Conservation (phyloP, 2,797 vertebrate species). For the Bovichtus diacanthus region DNA sequence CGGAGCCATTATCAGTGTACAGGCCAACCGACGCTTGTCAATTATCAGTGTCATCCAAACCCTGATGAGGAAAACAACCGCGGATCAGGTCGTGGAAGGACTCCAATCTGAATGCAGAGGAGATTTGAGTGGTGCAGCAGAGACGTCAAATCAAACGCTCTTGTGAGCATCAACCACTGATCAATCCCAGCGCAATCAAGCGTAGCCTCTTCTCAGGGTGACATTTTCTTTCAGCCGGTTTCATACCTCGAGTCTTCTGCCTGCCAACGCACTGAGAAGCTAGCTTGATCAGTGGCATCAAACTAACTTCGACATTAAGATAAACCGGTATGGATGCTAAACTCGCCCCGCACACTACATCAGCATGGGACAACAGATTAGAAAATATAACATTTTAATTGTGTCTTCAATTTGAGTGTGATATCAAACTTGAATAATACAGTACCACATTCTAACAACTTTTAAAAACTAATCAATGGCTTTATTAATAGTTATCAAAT, state of each 20-base stretch:
- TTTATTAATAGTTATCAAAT: not conserved
- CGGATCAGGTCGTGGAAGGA: slow-evolving; percentile 68
- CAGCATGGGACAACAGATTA: not conserved
- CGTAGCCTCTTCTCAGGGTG: slow-evolving; percentile 77
- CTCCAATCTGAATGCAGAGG: slow-evolving; percentile 75
- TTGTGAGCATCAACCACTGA: slow-evolving; percentile 78
- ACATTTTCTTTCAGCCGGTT: slow-evolving; percentile 72
- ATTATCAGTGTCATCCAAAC: slow-evolving; percentile 66
- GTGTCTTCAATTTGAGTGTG: not conserved
- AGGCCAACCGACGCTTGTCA: slow-evolving; percentile 57
- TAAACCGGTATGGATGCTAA: slow-evolving; percentile 12
- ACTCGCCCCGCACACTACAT: not conserved
- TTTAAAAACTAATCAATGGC: not conserved
- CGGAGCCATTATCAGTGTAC: slow-evolving; percentile 37
- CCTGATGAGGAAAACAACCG: slow-evolving; percentile 66
- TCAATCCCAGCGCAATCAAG: slow-evolving; percentile 79
- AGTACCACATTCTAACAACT: not conserved
- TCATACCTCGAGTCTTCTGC: slow-evolving; percentile 59
- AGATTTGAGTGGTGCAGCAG: slow-evolving; percentile 73
- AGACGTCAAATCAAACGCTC: slow-evolving; percentile 81
- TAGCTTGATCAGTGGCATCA: too few species aligned
- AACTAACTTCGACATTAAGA: slow-evolving; percentile 33
- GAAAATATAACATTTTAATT: not conserved
- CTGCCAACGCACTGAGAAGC: slow-evolving; percentile 53
- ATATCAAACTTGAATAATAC: not conserved